These are phyloP conservation scores for Channa striata DNA, from an alignment of 2,797 vertebrate genomes.

Conservation along the genomic window DNA sequence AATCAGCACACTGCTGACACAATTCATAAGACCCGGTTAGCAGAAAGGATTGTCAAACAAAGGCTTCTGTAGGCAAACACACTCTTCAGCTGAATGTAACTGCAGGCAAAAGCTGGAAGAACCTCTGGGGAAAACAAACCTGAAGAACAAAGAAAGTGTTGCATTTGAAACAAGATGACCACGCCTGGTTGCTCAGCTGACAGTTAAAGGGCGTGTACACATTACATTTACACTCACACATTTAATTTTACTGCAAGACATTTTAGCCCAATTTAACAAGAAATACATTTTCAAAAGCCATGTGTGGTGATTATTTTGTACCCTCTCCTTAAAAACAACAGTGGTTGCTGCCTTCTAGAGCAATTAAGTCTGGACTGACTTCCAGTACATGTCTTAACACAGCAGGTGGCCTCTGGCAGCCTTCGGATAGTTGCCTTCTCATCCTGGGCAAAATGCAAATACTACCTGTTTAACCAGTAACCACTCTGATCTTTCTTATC, in stretches of 20 bases:
- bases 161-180: slow-evolving; percentile 76
- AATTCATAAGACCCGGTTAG: slow-evolving; percentile 81
- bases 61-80: slow-evolving; percentile 84
- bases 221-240: slow-evolving; percentile 34
- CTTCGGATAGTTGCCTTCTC: slow-evolving; percentile 53
- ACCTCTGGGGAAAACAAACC: slow-evolving; percentile 76
- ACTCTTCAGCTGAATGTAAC: slow-evolving; percentile 75
- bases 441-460: slow-evolving; percentile 76
- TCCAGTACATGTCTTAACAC: slow-evolving; percentile 43
- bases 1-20: slow-evolving; percentile 83
- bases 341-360: slow-evolving; percentile 15
- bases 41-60: slow-evolving; percentile 85
- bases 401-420: slow-evolving; percentile 56
- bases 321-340: slow-evolving; percentile 20
- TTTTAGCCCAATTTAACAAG: slow-evolving; percentile 26
- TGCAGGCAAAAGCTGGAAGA: slow-evolving; percentile 65
- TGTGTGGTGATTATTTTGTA: slow-evolving; percentile 15
- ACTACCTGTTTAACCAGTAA: slow-evolving; percentile 71
- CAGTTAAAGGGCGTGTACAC: slow-evolving; percentile 55
- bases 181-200: slow-evolving; percentile 68
- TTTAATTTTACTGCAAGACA: slow-evolving; percentile 27
- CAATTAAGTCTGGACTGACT: slow-evolving; percentile 36
- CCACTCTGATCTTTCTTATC: slow-evolving; percentile 53
- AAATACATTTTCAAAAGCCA: slow-evolving; percentile 1
- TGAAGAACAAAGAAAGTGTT: slow-evolving; percentile 78